Conservation (phyloP, 1,140 invertebrate genomes). For the Dendroctonus valens region DNA sequence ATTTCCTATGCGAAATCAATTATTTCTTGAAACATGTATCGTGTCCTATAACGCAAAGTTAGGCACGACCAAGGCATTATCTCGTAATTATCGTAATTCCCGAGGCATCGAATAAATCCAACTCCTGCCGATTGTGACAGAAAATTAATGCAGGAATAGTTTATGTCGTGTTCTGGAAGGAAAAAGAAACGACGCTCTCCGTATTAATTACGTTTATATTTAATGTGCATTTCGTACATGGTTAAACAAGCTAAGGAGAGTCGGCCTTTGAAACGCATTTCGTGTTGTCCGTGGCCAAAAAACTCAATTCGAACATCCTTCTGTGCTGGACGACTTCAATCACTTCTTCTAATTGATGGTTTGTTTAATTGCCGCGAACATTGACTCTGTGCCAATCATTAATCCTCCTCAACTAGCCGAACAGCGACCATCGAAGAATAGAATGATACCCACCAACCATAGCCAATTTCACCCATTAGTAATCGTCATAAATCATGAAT, state of each 20-base stretch:
- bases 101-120: constrained; percentile 32
- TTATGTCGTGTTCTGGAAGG: constrained; percentile 25
- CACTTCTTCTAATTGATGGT: no score
- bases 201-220: constrained; percentile 26
- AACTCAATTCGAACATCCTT: no score
- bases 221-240: constrained; percentile 8
- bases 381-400: no score
- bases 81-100: constrained; percentile 35
- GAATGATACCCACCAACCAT: no score
- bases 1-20: constrained; percentile 28
- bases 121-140: constrained; percentile 32
- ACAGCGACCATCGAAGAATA: no score
- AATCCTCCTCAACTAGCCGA: no score
- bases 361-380: no score
- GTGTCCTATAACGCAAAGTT: constrained; percentile 31
- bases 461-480: no score
- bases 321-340: no score
- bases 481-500: no score
- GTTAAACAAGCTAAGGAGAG: neutral
- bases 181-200: constrained; percentile 16
- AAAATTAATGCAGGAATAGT: constrained; percentile 34
- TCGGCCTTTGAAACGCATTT: constrained; percentile 6
- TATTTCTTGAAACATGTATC: constrained; percentile 35
- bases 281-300: neutral
- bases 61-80: constrained; percentile 32